Percentiles rank a stretch among this genome's conserved stretches.
phyloP scores from a whole-genome alignment of 2,113 vertebrate species.

The Pelecanoides urinatrix region DNA sequence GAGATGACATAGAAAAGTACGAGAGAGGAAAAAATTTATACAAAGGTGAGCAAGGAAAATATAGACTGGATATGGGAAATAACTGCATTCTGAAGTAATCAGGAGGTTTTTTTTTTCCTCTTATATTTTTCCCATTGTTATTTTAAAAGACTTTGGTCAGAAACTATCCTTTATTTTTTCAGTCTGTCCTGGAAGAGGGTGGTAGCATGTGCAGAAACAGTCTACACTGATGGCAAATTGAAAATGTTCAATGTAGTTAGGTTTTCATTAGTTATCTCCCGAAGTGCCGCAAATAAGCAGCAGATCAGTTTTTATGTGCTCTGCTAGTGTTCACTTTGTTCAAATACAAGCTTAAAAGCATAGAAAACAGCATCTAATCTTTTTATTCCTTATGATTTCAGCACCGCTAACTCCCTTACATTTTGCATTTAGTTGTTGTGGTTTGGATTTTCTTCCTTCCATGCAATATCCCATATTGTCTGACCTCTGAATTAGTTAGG shows the following conservation, averaged over 20 bases:
- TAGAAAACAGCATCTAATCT: background rate
- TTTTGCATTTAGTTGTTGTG: background rate
- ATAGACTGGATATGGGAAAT: background rate
- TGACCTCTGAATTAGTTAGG: background rate
- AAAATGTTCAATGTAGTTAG: background rate
- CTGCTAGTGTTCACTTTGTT: background rate
- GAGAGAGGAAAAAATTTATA: background rate
- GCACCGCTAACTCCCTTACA: background rate
- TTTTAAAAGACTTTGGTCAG: background rate
- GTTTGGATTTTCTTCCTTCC: background rate
- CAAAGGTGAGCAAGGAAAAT: background rate
- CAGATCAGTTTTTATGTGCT: background rate
- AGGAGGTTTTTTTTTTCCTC: background rate
- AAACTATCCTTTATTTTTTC: background rate
- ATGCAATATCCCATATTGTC: background rate
- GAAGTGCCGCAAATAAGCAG: background rate
- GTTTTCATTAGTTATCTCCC: background rate
- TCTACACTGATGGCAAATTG: background rate
- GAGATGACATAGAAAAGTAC: background rate
- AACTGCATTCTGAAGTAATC: background rate
- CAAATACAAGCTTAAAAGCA: background rate
- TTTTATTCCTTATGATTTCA: background rate
- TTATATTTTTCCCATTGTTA: background rate
- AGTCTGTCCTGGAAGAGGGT: background rate
- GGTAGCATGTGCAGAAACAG: background rate